Evolutionary conservation across 2,888 invertebrate genomes (phyloP).

Genomic region (Imbricaverruca yamaguchii): DNA sequence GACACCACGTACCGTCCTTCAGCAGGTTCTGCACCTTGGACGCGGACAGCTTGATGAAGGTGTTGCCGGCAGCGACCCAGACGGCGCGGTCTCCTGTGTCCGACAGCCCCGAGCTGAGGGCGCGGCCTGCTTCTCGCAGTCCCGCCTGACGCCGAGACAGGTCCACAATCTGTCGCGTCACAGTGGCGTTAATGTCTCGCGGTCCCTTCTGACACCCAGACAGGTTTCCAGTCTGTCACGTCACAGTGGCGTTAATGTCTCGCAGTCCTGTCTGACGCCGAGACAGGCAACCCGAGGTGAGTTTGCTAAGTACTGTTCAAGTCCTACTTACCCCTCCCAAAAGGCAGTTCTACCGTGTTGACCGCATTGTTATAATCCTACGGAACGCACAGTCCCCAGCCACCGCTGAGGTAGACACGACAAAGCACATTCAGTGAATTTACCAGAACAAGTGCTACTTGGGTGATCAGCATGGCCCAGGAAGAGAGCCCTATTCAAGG

Average conservation of each 20-base stretch:
- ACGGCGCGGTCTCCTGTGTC: background rate
- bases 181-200: background rate
- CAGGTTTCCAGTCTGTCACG: background rate
- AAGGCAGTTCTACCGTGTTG: no score
- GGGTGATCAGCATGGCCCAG: no score
- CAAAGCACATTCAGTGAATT: no score
- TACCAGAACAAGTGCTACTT: no score
- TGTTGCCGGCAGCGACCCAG: slow-evolving; percentile 8
- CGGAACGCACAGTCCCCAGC: no score
- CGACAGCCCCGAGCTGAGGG: background rate
- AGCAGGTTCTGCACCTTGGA: background rate
- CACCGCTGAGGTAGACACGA: no score
- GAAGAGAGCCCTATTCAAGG: no score
- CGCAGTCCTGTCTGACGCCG: background rate
- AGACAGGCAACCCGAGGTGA: background rate
- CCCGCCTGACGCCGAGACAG: background rate
- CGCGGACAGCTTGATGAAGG: slow-evolving; percentile 16
- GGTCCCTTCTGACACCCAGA: background rate
- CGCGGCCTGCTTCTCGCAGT: background rate
- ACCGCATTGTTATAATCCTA: no score
- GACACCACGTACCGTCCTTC: background rate
- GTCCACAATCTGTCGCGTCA: background rate
- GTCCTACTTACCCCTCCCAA: no score
- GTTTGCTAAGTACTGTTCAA: no score
- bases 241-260: background rate